Percentiles rank a stretch among this genome's conserved stretches.
phyloP scores from a whole-genome alignment of 2,888 invertebrate genomes.

The Dryocosmus kuriphilus region DNA sequence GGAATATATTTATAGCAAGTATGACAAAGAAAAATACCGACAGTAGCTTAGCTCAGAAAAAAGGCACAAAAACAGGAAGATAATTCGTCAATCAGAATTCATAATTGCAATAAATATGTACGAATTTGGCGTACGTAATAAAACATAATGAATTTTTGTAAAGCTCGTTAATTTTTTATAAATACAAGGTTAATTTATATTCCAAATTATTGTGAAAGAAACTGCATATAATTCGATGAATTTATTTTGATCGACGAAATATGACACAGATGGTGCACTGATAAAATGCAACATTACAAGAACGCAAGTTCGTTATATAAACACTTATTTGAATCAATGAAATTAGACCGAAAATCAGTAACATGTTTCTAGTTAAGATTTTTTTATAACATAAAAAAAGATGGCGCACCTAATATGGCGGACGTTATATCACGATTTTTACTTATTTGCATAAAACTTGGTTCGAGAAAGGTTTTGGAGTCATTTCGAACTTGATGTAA shows the following conservation, averaged over 20 bases:
- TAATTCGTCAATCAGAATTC: not conserved
- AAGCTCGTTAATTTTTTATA: not conserved
- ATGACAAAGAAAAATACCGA: not conserved
- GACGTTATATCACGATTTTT: too few relatives aligned
- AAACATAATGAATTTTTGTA: too few relatives aligned
- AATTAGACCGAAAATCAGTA: too few relatives aligned
- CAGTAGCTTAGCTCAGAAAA: not conserved
- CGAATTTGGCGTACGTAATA: too few relatives aligned
- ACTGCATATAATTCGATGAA: not conserved
- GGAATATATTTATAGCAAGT: not conserved
- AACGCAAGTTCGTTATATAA: not conserved
- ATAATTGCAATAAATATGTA: not conserved
- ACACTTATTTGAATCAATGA: not conserved
- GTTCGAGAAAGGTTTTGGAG: too few relatives aligned
- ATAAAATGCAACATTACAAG: not conserved
- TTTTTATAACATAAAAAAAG: too few relatives aligned
- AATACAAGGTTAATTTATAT: not conserved
- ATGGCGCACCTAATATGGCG: too few relatives aligned
- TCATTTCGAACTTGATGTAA: too few relatives aligned
- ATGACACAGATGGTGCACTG: too few relatives aligned
- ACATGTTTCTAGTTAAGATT: too few relatives aligned
- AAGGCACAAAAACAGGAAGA: not conserved
- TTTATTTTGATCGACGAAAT: not conserved
- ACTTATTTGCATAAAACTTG: too few relatives aligned
- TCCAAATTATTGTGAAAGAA: not conserved